phyloP scores from a whole-genome alignment of 1,140 invertebrate genomes.

The Drosophila varians region DNA sequence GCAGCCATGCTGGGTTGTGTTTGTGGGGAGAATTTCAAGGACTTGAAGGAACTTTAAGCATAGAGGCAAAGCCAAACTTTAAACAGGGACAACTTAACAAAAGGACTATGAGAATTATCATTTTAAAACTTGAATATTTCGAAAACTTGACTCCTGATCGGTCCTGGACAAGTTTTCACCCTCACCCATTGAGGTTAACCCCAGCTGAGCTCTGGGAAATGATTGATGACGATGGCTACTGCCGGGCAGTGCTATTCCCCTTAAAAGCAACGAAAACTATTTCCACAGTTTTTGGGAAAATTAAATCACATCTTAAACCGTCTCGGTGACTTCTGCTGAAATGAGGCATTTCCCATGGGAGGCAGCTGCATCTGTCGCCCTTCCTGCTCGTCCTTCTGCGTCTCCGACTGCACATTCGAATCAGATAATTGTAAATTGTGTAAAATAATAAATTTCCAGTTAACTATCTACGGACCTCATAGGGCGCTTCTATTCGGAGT shows the following conservation, averaged over 20 bases:
- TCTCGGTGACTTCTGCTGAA: slow-evolving; percentile 53
- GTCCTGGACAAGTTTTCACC: not conserved
- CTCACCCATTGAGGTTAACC: slow-evolving; percentile 25
- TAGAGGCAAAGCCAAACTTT: not conserved
- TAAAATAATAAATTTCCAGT: slow-evolving; percentile 82
- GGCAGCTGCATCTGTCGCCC: slow-evolving; percentile 33
- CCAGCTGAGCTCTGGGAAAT: slow-evolving; percentile 17
- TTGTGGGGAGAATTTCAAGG: slow-evolving; percentile 23
- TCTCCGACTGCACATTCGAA: slow-evolving; percentile 70
- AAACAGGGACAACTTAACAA: not conserved
- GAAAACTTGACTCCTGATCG: slow-evolving; percentile 9
- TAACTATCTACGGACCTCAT: slow-evolving; percentile 77
- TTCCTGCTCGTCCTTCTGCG: not conserved
- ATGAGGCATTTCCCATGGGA: slow-evolving; percentile 30
- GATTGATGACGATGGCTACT: slow-evolving; percentile 34
- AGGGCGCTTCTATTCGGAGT: slow-evolving; percentile 64
- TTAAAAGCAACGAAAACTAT: slow-evolving; percentile 6
- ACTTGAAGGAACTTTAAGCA: slow-evolving; percentile 1
- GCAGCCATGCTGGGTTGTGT: slow-evolving; percentile 41
- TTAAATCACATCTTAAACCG: slow-evolving; percentile 76
- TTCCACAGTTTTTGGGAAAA: slow-evolving; percentile 40
- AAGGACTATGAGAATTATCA: not conserved
- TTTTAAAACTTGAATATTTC: slow-evolving; percentile 23
- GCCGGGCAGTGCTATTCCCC: slow-evolving; percentile 14
- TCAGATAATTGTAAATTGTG: slow-evolving; percentile 82